Percentiles rank a stretch among this genome's conserved stretches.
phyloP scores from a whole-genome alignment of 1,140 invertebrate species.

The Diachasma alloeum region DNA sequence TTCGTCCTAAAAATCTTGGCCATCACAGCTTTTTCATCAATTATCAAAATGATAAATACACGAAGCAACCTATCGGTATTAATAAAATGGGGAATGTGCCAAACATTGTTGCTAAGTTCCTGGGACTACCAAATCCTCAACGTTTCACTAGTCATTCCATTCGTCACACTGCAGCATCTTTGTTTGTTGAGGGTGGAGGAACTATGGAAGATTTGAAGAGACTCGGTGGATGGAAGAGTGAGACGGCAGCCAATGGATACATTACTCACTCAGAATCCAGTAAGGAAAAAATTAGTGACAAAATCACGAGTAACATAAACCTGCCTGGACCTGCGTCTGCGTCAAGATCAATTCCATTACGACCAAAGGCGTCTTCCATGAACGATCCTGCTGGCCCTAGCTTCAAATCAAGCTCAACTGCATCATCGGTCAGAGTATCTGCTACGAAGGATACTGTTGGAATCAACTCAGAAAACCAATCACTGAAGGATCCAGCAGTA shows the following conservation, averaged over 20 bases:
- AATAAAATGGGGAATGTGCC: not conserved
- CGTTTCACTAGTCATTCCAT: not conserved
- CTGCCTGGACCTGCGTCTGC: not conserved
- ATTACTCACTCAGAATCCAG: not conserved
- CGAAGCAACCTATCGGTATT: not conserved
- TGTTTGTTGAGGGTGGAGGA: not conserved
- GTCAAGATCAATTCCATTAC: no score
- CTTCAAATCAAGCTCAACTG: not conserved
- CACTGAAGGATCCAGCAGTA: no score
- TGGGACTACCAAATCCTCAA: not conserved
- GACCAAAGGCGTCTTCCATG: not conserved
- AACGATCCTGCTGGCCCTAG: not conserved
- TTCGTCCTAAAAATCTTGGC: not conserved
- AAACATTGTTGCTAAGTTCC: not conserved
- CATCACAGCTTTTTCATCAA: no score
- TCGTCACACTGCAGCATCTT: not conserved
- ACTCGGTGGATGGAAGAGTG: not conserved
- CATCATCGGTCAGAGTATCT: not conserved
- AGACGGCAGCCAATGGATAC: not conserved
- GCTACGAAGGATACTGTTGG: no score
- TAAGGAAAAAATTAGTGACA: not conserved
- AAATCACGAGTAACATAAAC: not conserved
- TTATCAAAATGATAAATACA: not conserved
- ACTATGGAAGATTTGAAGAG: not conserved
- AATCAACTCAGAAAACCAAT: no score